Evolutionary conservation across 1,140 invertebrate genomes (phyloP).

Genomic region (Trypoxylus dichotomus): DNA sequence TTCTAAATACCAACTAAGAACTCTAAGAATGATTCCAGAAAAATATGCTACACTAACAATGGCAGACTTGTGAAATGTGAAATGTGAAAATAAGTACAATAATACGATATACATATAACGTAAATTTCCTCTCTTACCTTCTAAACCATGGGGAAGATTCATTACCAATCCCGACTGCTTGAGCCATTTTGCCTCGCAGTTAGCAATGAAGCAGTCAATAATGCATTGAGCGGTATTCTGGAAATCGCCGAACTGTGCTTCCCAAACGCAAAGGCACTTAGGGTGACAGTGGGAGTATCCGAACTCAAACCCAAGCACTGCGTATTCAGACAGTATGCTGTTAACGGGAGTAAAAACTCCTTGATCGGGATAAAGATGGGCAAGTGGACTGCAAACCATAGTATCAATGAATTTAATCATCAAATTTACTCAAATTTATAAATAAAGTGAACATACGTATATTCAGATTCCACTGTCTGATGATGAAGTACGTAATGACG

Average conservation of each 20-base stretch:
- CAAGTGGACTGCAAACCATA: slow-evolving; percentile 63
- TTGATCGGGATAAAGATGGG: slow-evolving; percentile 72
- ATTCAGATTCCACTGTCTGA: slow-evolving; percentile 70
- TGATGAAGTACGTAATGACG: slow-evolving; percentile 82
- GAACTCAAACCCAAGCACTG: slow-evolving; percentile 75
- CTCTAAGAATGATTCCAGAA: no score
- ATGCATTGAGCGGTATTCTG: slow-evolving; percentile 82
- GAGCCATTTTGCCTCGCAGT: slow-evolving; percentile 83
- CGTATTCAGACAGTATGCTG: slow-evolving; percentile 80
- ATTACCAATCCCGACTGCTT: slow-evolving; percentile 80
- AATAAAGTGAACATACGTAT: slow-evolving; percentile 36
- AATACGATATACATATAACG: not conserved
- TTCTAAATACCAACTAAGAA: no score
- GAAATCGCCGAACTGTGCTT: slow-evolving; percentile 92
- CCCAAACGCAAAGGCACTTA: slow-evolving; percentile 82
- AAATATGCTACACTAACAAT: no score
- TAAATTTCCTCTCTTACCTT: slow-evolving; percentile 64
- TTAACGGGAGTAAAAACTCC: slow-evolving; percentile 78
- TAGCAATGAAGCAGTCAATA: slow-evolving; percentile 82
- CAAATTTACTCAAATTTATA: not conserved
- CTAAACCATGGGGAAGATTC: slow-evolving; percentile 87
- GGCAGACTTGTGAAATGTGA: no score
- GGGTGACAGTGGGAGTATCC: slow-evolving; percentile 86
- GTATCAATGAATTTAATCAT: not conserved
- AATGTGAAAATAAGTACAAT: no score